Conservation (phyloP, 2,797 vertebrate genomes). For the Hippoglossus hippoglossus region DNA sequence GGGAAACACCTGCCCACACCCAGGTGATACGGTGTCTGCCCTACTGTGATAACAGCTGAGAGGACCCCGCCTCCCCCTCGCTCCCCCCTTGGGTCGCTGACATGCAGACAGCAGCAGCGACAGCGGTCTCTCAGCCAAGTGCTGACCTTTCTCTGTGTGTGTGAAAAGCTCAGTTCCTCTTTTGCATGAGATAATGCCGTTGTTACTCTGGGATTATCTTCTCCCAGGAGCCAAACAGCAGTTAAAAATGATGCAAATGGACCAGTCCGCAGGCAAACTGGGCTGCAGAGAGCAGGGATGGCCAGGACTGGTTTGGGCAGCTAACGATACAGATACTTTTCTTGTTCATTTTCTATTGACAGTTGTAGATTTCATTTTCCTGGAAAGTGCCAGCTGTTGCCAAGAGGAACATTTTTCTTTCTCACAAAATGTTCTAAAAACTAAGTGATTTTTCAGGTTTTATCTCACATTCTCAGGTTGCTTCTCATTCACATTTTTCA, state of each 20-base stretch:
- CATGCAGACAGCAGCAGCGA: slow-evolving; percentile 23
- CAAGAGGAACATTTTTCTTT: neutral
- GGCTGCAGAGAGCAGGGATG: neutral
- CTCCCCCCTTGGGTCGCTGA: slow-evolving; percentile 53
- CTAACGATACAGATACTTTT: neutral
- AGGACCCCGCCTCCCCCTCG: slow-evolving; percentile 34
- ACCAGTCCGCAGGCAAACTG: slow-evolving; percentile 23
- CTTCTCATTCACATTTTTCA: no score
- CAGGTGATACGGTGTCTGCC: slow-evolving; percentile 58
- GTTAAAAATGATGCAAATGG: slow-evolving; percentile 59
- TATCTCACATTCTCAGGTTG: neutral
- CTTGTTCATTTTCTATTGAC: neutral
- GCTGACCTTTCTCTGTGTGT: slow-evolving; percentile 35
- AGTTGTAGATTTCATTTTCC: slow-evolving; percentile 18
- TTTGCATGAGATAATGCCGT: slow-evolving; percentile 59
- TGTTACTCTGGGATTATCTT: slow-evolving; percentile 51
- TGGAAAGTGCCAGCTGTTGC: neutral
- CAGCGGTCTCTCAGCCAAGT: slow-evolving; percentile 58
- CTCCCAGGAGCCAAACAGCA: slow-evolving; percentile 31
- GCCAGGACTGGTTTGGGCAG: slow-evolving; percentile 8
- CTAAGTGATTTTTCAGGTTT: neutral
- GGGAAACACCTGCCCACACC: slow-evolving; percentile 10
- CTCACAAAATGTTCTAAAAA: no score
- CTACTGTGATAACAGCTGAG: slow-evolving; percentile 58
- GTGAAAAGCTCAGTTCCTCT: slow-evolving; percentile 53